Base-by-base conservation (phyloP, 2,113 vertebrate genomes). In the Hassar affinis region DNA sequence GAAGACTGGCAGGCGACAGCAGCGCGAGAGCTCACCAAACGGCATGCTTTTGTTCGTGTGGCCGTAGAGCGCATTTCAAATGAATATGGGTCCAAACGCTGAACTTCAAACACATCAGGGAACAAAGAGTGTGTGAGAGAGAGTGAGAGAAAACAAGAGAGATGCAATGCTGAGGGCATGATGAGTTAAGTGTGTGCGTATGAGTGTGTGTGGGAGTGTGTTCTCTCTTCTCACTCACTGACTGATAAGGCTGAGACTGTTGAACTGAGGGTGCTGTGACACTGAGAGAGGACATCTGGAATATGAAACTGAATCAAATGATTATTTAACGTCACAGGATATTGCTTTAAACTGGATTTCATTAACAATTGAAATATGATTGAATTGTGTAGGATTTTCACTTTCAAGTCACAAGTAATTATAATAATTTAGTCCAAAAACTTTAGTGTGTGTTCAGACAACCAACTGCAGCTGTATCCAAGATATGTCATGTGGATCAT, bases 41-140 rank as follows among this genome's bases (percentile, higher is more conserved):
- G 8, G 22, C 51, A 62, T 52, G 81, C 69, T 76, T 80, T 83
- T 77, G 80, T 87, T 77, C 79, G 42, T 33, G 22, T 85, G 49
- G 86, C 69, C 66, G 51, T 80, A 79, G 78, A 87, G 69, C 59
- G 45, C 72, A 35, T 84, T 86, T 80, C 30, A 77, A 77, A 83
- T 83, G 80, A 78, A 52, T 85, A 62, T 52, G 62, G 84, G 77
- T 83, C 80, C 76, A 71, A 87, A 83, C 56, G 71, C 84, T 78
- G 80, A 83, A 80, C 84, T 87, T 85, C 68, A 85, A 79, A 80
- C 84, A 80, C 82, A 80, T 79, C 86, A 83, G 76, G 84, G 84
- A 87, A 83, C 80, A 83, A 68, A 35, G 52, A 45, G 52, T 61
- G 54, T 78, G 59, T 38, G 33, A 11, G 51, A 47, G 64, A 56